Evolutionary conservation across 2,113 vertebrate genomes (phyloP).

Genomic region (Conger conger): DNA sequence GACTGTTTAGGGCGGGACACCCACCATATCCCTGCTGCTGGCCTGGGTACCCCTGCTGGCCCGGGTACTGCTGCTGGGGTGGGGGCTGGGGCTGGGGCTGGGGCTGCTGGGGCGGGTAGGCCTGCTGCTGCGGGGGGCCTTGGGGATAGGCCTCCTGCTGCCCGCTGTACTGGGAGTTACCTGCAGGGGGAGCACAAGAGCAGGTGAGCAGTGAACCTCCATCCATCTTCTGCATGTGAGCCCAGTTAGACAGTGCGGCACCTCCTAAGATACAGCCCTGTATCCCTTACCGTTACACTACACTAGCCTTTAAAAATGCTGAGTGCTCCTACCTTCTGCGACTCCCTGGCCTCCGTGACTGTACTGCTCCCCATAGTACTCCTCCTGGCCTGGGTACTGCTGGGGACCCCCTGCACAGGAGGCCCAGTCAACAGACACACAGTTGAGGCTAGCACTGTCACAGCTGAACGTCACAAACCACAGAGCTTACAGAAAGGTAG

Average conservation of each 20-base stretch:
- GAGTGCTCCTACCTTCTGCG: slow-evolving; percentile 95
- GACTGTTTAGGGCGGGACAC: slow-evolving; percentile 35
- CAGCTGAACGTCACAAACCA: too few relatives aligned
- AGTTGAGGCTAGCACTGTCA: slow-evolving; percentile 27
- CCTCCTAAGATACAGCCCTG: too few relatives aligned
- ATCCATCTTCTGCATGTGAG: neutral
- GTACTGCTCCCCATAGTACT: slow-evolving; percentile 99
- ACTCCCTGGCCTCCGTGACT: slow-evolving; percentile 97
- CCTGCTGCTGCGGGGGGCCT: slow-evolving; percentile 92
- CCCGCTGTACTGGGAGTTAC: slow-evolving; percentile 90
- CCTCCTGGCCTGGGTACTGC: slow-evolving; percentile 99
- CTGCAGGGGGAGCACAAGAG: slow-evolving; percentile 65
- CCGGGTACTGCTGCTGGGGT: slow-evolving; percentile 89
- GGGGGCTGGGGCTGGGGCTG: slow-evolving; percentile 85
- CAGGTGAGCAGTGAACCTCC: slow-evolving; percentile 30
- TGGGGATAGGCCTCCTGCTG: slow-evolving; percentile 95
- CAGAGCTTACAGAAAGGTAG: too few relatives aligned
- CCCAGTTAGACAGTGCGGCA: neutral
- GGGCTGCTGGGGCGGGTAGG: slow-evolving; percentile 88
- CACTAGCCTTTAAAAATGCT: slow-evolving; percentile 57
- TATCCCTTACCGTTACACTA: neutral
- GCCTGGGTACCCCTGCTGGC: slow-evolving; percentile 81
- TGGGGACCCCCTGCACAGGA: slow-evolving; percentile 95
- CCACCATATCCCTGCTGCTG: slow-evolving; percentile 90
- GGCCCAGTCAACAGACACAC: slow-evolving; percentile 61